These are phyloP conservation scores for Alethe castanea DNA, from an alignment of 2,113 vertebrate genomes.

Conservation along the genomic window DNA sequence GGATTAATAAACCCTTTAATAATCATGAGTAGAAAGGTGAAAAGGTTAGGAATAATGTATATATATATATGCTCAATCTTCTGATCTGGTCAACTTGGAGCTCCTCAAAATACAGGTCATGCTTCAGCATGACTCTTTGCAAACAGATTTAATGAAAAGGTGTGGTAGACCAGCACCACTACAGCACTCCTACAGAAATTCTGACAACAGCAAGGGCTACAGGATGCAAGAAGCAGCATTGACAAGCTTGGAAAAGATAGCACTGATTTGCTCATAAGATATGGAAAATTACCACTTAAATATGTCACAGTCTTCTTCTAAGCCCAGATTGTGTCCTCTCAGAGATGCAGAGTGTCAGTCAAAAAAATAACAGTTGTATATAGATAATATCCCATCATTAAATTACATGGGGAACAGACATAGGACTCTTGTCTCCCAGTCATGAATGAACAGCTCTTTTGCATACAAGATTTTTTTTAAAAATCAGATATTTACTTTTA, in stretches of 20 bases:
- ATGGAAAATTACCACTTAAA: neutral
- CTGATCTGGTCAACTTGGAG: neutral
- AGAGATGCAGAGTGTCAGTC: neutral
- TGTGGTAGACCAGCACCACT: neutral
- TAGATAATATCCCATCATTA: neutral
- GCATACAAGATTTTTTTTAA: neutral
- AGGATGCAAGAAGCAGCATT: neutral
- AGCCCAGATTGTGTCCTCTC: neutral
- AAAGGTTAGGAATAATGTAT: neutral
- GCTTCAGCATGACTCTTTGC: neutral
- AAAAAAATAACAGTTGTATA: fast-evolving
- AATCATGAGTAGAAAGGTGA: neutral
- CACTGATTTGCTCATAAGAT: neutral
- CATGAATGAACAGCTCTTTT: neutral
- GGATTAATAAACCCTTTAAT: neutral
- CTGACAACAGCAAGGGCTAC: neutral
- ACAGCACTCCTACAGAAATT: neutral
- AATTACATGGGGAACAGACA: neutral
- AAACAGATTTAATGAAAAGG: neutral
- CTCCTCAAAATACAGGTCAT: neutral
- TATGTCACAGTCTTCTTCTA: neutral
- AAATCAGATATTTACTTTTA: neutral
- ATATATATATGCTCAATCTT: neutral
- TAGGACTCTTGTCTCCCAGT: neutral
- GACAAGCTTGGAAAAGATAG: neutral